Conservation (phyloP, 2,797 vertebrate genomes). For the Oceanodroma leucorhoa region DNA sequence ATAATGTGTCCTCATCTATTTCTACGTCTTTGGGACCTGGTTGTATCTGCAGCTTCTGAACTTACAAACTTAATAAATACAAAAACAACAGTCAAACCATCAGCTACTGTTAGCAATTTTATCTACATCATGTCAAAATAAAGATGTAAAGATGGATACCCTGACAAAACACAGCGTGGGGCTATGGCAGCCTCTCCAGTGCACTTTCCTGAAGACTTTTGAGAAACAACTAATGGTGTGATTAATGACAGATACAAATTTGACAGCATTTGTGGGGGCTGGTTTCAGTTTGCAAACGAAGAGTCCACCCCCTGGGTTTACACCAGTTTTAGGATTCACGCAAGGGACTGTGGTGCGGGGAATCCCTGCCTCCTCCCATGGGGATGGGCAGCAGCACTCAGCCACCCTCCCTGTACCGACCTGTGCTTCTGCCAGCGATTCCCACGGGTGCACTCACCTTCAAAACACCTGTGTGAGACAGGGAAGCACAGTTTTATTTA, state of each 20-base stretch:
- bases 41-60: not conserved
- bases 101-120: not conserved
- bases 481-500: not conserved
- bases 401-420: fast-evolving
- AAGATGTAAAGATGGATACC: not conserved
- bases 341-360: fast-evolving
- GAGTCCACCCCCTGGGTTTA: not conserved
- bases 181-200: not conserved
- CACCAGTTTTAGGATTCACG: fast-evolving
- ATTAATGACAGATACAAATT: not conserved
- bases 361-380: not conserved
- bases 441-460: fast-evolving
- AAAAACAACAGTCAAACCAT: not conserved
- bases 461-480: not conserved
- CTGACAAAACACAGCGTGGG: not conserved
- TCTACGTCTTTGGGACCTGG: not conserved
- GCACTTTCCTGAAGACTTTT: not conserved
- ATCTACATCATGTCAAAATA: not conserved
- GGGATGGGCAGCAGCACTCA: not conserved
- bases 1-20: not conserved
- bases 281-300: not conserved
- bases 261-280: not conserved
- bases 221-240: not conserved
- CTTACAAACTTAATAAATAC: not conserved
- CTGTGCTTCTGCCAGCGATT: too few relatives aligned